A percentile compares a stretch with the other conserved stretches of the same genome.
phyloP scores from a whole-genome alignment of 1,140 invertebrate genomes.

The Sitobion miscanthi region DNA sequence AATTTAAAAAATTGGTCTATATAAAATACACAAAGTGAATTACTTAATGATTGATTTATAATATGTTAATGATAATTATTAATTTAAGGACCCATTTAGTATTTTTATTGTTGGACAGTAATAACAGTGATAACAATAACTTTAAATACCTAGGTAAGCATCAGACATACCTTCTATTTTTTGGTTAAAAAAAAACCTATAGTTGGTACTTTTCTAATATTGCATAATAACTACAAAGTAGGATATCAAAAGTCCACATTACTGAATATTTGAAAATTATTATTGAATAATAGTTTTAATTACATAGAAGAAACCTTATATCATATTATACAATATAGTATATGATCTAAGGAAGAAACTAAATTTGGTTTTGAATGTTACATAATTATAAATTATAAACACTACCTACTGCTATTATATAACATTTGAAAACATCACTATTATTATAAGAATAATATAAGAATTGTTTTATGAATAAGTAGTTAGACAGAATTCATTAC shows the following conservation, averaged over 20 bases:
- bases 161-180: neutral
- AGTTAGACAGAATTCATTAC: neutral
- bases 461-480: neutral
- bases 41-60: neutral
- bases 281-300: conserved; percentile 2
- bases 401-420: neutral
- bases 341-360: neutral
- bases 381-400: neutral
- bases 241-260: neutral
- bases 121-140: neutral
- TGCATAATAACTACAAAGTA: neutral
- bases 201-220: neutral
- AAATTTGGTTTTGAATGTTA: conserved; percentile 13
- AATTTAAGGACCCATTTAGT: neutral
- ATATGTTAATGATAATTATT: neutral
- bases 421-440: neutral
- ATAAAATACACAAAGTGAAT: neutral
- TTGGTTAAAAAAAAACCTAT: neutral
- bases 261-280: neutral
- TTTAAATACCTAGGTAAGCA: neutral
- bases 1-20: conserved; percentile 2
- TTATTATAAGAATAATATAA: neutral
- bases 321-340: too few species aligned
- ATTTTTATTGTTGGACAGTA: neutral
- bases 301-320: neutral